Conservation (phyloP, 2,888 invertebrate species). For the Terebella lapidaria region DNA sequence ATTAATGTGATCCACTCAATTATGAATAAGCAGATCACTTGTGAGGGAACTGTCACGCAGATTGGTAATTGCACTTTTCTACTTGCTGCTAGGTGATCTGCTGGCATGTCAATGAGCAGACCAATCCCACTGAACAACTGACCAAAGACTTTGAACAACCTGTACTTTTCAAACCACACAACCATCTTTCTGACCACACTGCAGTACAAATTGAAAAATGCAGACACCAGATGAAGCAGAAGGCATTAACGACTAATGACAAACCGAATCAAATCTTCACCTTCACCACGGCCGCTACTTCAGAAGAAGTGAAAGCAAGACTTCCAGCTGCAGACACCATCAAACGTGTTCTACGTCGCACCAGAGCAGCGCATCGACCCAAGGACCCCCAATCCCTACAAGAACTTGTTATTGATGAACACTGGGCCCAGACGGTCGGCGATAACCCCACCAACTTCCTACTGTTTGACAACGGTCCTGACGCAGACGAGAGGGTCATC, state of each 20-base stretch:
- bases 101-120: too few species aligned
- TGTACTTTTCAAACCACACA: background rate
- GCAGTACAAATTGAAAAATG: background rate
- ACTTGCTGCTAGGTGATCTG: too few species aligned
- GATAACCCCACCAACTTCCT: conserved; percentile 1
- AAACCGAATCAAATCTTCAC: background rate
- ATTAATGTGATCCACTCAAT: too few species aligned
- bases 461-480: background rate
- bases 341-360: background rate
- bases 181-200: background rate
- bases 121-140: background rate
- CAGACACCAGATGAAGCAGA: background rate
- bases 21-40: too few species aligned
- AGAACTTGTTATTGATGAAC: background rate
- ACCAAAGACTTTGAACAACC: background rate
- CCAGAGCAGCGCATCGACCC: background rate
- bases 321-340: background rate
- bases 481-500: background rate
- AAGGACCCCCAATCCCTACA: background rate
- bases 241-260: background rate
- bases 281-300: background rate
- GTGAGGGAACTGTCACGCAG: too few species aligned
- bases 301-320: conserved; percentile 1
- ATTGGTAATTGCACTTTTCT: too few species aligned
- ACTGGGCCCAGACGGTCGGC: background rate